Evolutionary conservation across 2,888 invertebrate genomes (phyloP).

Genomic region (Tigriopus californicus): DNA sequence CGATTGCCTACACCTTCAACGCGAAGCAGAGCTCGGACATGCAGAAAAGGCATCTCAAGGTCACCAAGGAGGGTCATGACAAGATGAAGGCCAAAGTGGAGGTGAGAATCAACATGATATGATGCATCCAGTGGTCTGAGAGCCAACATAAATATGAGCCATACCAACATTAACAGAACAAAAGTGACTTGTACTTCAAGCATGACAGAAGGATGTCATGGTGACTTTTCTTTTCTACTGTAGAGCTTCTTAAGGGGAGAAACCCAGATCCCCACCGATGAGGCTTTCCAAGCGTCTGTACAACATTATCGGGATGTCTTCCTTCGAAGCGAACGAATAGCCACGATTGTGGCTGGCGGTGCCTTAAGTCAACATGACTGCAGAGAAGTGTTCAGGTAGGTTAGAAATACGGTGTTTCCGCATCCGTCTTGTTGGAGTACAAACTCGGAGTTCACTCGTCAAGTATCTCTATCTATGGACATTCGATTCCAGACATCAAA

Average conservation of each 20-base stretch:
- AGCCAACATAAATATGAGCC: no score
- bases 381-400: conserved; percentile 84
- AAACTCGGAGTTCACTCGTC: no score
- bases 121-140: no score
- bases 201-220: no score
- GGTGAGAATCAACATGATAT: background rate
- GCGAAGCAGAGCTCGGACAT: conserved; percentile 98
- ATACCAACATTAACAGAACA: no score
- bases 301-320: conserved; percentile 91
- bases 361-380: conserved; percentile 97
- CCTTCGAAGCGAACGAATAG: conserved; percentile 84
- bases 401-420: background rate
- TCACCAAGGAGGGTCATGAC: conserved; percentile 85
- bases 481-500: conserved; percentile 4
- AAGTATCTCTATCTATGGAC: background rate
- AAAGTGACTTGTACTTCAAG: no score
- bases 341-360: conserved; percentile 90
- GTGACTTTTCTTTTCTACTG: conserved; percentile 20
- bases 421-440: no score
- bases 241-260: conserved; percentile 90
- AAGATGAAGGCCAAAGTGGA: conserved; percentile 12
- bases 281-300: conserved; percentile 96
- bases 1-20: conserved; percentile 96
- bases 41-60: conserved; percentile 84
- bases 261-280: conserved; percentile 91